Evolutionary conservation across 2,797 vertebrate species (phyloP), one percentile per base, ranked within the genome.

Genomic region (Fratercula arctica): DNA sequence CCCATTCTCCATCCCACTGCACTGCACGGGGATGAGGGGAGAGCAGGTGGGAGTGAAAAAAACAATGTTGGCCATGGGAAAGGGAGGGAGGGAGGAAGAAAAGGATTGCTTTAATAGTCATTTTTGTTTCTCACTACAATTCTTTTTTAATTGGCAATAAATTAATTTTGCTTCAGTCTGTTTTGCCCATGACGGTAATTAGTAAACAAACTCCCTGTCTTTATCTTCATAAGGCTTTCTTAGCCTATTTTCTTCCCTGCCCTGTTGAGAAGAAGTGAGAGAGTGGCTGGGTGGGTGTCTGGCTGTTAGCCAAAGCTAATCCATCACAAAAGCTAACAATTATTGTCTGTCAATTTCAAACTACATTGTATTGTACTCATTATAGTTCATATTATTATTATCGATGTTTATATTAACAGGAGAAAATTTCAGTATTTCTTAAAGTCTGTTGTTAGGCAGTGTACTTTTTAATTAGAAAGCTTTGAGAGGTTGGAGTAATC

Each of bases 21-120:
- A 28, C 50, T 1, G 1, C 31, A 51, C 0, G 0, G 13, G 13
- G 21, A 8, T 48, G 3, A 29, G 11, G 37, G 20, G 10, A 74
- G 50, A 69, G 28, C 16, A 50, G 16, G 2, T 77, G 39, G 9
- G 25, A 77, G 4, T 28, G 16, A 72, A 87, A 76, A 76, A 70
- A 39, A 23, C 9, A 41, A 63, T 57, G 14, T 6, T 76, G n/a
- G 9, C 12, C 13, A 39, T 59, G 45, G 31, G 28, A 68, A 79
- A 84, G 6, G 18, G 8, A 63, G 46, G 46, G 46, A 48, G 21
- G 21, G 46, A 48, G 10, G 68, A 68, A 50, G 24, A 60, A 84
- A 74, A 33, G 2, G n/a, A 23, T 13, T 50, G 23, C 6, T 72
- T 77, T 66, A 72, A 20, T 21, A 25, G 12, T 9, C 61, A 10